phyloP scores from a whole-genome alignment of 2,113 vertebrate species.

The Dipodomys ordii region DNA sequence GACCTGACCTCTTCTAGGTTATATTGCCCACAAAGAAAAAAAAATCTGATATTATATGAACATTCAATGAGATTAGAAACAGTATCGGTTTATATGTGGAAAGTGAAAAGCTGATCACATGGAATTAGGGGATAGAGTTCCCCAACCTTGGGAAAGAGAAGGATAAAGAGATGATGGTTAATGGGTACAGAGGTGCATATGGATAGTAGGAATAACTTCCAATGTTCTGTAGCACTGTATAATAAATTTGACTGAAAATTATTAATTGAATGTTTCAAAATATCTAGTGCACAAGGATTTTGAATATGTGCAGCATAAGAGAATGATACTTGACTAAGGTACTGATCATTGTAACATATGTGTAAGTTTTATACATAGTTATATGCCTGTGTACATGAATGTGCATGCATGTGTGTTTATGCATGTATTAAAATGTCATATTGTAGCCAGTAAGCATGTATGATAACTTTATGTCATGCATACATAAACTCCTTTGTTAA shows the following conservation, averaged over 20 bases:
- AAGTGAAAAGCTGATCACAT: background rate
- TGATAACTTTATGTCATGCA: no score
- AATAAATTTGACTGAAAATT: background rate
- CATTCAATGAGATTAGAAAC: background rate
- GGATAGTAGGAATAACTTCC: no score
- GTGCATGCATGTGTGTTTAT: no score
- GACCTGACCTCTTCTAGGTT: background rate
- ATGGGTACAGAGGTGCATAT: background rate
- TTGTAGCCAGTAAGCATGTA: no score
- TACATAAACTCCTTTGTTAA: background rate
- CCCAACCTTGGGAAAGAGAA: background rate
- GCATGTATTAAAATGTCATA: background rate
- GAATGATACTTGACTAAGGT: background rate
- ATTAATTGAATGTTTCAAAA: background rate
- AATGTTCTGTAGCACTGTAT: background rate
- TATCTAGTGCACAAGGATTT: background rate
- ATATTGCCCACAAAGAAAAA: conserved; percentile 16
- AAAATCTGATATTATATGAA: background rate
- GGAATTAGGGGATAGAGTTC: background rate
- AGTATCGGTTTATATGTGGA: background rate
- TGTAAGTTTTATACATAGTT: no score
- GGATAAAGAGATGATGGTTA: no score
- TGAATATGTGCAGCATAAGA: background rate
- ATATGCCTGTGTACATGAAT: no score
- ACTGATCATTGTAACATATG: background rate